phyloP scores from a whole-genome alignment of 1,140 invertebrate genomes.

The Drosophila fuyamai region DNA sequence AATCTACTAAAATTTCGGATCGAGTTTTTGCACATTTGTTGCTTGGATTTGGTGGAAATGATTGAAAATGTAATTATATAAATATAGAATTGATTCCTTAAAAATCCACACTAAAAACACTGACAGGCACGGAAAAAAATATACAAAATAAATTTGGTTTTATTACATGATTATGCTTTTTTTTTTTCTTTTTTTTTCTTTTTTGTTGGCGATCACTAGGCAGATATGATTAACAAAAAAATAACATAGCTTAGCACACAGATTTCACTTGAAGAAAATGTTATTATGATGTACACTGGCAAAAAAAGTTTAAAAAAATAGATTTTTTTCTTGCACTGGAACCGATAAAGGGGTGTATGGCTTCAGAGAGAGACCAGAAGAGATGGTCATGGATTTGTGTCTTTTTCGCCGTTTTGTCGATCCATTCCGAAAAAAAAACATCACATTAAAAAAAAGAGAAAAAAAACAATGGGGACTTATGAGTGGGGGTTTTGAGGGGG shows the following conservation, averaged over 20 bases:
- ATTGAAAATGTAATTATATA: constrained; percentile 24
- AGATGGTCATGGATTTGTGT: constrained; percentile 19
- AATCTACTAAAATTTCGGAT: constrained; percentile 25
- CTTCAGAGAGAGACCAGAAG: constrained; percentile 18
- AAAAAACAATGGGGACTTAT: constrained; percentile 39
- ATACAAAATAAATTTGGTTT: constrained; percentile 35
- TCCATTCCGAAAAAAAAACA: constrained; percentile 34
- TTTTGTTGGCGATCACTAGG: constrained; percentile 28
- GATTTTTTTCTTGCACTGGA: constrained; percentile 49
- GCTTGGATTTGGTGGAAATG: constrained; percentile 27
- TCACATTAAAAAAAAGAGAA: constrained; percentile 68
- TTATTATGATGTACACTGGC: constrained; percentile 44
- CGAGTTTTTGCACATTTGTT: constrained; percentile 25
- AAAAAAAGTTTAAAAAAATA: constrained; percentile 47
- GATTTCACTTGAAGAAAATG: constrained; percentile 36
- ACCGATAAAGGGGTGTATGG: constrained; percentile 72
- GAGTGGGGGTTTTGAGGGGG: constrained; percentile 12
- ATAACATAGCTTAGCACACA: constrained; percentile 31
- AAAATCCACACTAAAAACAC: constrained; percentile 43
- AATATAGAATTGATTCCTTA: constrained; percentile 19
- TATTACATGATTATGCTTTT: constrained; percentile 14
- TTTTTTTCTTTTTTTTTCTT: background rate
- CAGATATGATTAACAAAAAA: constrained; percentile 30
- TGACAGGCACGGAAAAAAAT: constrained; percentile 49
- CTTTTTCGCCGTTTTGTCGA: constrained; percentile 20